These are phyloP conservation scores for Pollachius pollachius DNA, from an alignment of 2,113 vertebrate genomes.

Conservation along the genomic window DNA sequence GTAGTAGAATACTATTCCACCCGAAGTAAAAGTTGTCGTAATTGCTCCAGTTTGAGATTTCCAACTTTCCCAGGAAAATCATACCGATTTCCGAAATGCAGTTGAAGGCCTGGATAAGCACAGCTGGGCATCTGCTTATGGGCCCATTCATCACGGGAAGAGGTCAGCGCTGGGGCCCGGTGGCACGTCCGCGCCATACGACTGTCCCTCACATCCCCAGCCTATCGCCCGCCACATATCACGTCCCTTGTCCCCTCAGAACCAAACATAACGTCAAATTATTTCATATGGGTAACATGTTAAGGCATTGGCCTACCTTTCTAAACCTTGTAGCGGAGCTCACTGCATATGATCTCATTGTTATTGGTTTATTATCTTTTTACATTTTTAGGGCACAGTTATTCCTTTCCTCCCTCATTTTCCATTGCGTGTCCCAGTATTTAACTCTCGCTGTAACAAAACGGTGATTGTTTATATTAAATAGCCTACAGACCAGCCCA, in stretches of 20 bases:
- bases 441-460: too few relatives aligned
- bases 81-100: conserved; percentile 84
- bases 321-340: background rate
- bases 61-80: conserved; percentile 84
- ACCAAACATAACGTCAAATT: background rate
- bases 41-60: conserved; percentile 36
- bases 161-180: conserved; percentile 73
- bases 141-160: conserved; percentile 74
- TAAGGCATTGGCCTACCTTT: background rate
- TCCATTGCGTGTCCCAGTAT: too few relatives aligned
- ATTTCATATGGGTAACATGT: background rate
- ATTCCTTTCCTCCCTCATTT: too few relatives aligned
- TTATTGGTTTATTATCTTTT: too few relatives aligned
- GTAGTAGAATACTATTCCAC: background rate
- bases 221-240: conserved; percentile 9
- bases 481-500: too few relatives aligned
- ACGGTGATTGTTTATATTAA: too few relatives aligned
- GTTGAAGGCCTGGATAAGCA: conserved; percentile 83
- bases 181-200: conserved; percentile 48
- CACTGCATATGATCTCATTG: too few relatives aligned
- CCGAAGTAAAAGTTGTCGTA: background rate
- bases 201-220: conserved; percentile 49
- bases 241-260: background rate
- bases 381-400: too few relatives aligned
- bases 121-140: conserved; percentile 78